Evolutionary conservation across 2,888 invertebrate genomes (phyloP).

Genomic region (Parapristionchus giblindavisi): DNA sequence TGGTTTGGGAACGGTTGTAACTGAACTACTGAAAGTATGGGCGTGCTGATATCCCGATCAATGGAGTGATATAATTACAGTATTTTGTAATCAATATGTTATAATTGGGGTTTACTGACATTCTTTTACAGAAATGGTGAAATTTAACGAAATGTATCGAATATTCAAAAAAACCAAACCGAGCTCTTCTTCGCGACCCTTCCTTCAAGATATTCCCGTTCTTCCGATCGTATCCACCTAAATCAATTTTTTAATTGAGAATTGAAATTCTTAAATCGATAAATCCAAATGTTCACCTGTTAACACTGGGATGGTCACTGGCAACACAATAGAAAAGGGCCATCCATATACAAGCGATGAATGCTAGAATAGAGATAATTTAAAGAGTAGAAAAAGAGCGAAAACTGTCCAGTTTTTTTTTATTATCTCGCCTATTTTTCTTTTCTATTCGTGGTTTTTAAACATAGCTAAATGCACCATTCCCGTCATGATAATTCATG

Average conservation of each 20-base stretch:
- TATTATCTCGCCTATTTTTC: not conserved
- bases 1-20: too few relatives aligned
- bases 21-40: too few relatives aligned
- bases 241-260: too few relatives aligned
- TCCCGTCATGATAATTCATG: not conserved
- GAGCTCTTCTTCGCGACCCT: not conserved
- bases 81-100: too few relatives aligned
- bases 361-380: not conserved
- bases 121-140: not conserved
- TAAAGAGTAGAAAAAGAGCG: too few relatives aligned
- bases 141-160: not conserved
- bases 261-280: too few relatives aligned
- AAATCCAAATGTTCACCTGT: too few relatives aligned
- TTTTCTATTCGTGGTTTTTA: not conserved
- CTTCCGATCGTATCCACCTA: slow-evolving; percentile 4
- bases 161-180: not conserved
- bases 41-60: too few relatives aligned
- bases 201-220: not conserved
- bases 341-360: not conserved
- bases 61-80: too few relatives aligned
- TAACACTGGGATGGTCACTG: slow-evolving; percentile 5
- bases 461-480: too few relatives aligned
- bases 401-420: too few relatives aligned
- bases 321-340: not conserved
- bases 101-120: too few relatives aligned